Percentiles rank a stretch among this genome's conserved stretches.
phyloP scores from a whole-genome alignment of 2,888 invertebrate genomes.

The Acrocera orbiculus region DNA sequence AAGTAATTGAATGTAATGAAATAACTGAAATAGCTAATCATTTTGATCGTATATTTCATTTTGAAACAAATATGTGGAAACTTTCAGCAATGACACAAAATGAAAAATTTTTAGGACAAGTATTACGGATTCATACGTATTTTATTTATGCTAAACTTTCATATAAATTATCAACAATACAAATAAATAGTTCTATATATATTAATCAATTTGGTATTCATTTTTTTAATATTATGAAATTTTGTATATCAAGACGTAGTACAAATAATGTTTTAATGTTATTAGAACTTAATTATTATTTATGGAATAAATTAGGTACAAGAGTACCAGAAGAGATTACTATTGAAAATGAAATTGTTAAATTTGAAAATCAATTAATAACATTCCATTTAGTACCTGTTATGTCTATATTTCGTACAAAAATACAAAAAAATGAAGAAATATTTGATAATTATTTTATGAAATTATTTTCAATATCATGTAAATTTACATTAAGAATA shows the following conservation, averaged over 20 bases:
- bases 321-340: conserved; percentile 24
- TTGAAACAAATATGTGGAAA: conserved; percentile 25
- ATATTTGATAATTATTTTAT: conserved; percentile 39
- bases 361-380: conserved; percentile 42
- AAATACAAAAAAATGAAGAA: conserved; percentile 22
- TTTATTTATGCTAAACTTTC: conserved; percentile 23
- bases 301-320: conserved; percentile 30
- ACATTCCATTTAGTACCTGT: conserved; percentile 46
- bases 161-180: conserved; percentile 18
- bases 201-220: conserved; percentile 21
- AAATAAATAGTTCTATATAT: conserved; percentile 8
- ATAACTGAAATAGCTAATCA: conserved; percentile 23
- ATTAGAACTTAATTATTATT: conserved; percentile 27
- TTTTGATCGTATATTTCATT: conserved; percentile 23
- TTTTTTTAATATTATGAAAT: conserved; percentile 29
- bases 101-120: conserved; percentile 21
- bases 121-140: conserved; percentile 20
- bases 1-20: conserved; percentile 32
- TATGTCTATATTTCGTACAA: conserved; percentile 24
- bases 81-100: conserved; percentile 26
- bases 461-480: conserved; percentile 42
- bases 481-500: conserved; percentile 43
- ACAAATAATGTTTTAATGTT: conserved; percentile 25
- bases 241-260: conserved; percentile 23
- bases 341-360: conserved; percentile 24